phyloP scores from a whole-genome alignment of 2,797 vertebrate species.

The Gila robusta region DNA sequence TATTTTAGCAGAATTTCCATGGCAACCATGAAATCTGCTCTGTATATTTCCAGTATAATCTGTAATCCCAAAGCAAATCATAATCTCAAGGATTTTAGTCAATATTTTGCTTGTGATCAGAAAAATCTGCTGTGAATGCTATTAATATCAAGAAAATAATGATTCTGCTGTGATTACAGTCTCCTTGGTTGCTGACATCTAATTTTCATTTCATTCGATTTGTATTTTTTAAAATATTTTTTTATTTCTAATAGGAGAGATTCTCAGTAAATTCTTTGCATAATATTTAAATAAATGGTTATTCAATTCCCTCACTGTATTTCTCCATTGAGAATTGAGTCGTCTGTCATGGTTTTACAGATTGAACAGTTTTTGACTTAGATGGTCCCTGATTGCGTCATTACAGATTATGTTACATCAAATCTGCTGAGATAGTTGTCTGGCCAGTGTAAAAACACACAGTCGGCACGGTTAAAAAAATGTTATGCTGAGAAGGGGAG shows the following conservation, averaged over 20 bases:
- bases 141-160: constrained; percentile 9
- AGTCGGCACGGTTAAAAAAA: no score
- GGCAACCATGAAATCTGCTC: constrained; percentile 59
- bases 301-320: constrained; percentile 1
- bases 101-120: constrained; percentile 62
- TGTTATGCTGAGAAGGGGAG: neutral
- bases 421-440: constrained; percentile 23
- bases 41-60: constrained; percentile 70
- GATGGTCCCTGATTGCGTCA: constrained; percentile 1
- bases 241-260: neutral
- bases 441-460: neutral
- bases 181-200: neutral
- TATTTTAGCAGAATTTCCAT: constrained; percentile 58
- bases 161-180: constrained; percentile 10
- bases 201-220: neutral
- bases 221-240: neutral
- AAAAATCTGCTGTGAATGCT: constrained; percentile 40
- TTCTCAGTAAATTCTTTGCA: neutral
- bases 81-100: constrained; percentile 77
- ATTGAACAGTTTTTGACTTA: neutral
- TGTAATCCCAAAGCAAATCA: constrained; percentile 68
- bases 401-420: constrained; percentile 14
- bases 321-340: neutral
- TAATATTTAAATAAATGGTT: neutral
- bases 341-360: neutral